Evolutionary conservation across 2,113 vertebrate genomes (phyloP).

Genomic region (Spermophilus dauricus): DNA sequence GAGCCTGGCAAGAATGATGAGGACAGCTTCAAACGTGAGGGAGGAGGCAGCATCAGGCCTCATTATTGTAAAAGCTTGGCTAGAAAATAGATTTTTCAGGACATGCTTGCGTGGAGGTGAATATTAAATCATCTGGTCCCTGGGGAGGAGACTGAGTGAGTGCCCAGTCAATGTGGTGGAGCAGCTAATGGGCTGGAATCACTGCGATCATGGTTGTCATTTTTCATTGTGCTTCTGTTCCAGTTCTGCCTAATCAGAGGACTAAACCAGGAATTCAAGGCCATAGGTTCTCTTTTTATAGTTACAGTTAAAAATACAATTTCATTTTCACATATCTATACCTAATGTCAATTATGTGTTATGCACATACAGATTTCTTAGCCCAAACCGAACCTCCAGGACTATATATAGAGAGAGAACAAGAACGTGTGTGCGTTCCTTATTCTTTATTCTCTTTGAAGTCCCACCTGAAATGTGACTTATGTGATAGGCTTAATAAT

Average conservation of each 20-base stretch:
- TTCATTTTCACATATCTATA: background rate
- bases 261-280: background rate
- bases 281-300: background rate
- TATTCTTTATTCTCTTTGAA: background rate
- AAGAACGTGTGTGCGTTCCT: background rate
- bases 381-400: background rate
- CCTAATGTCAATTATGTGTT: background rate
- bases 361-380: background rate
- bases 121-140: background rate
- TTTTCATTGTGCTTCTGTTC: background rate
- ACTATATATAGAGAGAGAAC: background rate
- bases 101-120: background rate
- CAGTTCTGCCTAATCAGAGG: background rate
- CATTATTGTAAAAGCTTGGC: background rate
- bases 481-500: background rate
- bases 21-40: constrained; percentile 81
- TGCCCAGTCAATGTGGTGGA: background rate
- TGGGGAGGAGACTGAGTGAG: background rate
- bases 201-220: accelerated
- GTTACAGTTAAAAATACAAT: background rate
- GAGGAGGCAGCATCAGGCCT: constrained; percentile 82
- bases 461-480: background rate
- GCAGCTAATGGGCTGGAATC: background rate
- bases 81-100: constrained; percentile 31
- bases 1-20: constrained; percentile 84